Evolutionary conservation across 2,797 vertebrate species (phyloP).

Genomic region (Ataeniobius toweri): DNA sequence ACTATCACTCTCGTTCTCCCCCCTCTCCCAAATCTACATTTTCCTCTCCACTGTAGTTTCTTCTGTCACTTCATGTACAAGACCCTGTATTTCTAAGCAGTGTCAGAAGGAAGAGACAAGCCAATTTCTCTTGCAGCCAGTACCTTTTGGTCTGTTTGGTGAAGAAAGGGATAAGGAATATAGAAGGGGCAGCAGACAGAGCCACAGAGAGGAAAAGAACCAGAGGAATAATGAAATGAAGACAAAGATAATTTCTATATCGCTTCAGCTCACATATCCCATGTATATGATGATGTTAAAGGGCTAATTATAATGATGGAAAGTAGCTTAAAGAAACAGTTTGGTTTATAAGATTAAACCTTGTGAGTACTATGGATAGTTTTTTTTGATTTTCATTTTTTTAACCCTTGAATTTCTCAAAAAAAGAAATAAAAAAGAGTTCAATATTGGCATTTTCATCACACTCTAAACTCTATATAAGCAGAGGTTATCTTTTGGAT

Average conservation of each 20-base stretch:
- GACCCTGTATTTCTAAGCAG: slow-evolving; percentile 29
- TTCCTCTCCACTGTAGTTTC: slow-evolving; percentile 12
- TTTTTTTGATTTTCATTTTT: not conserved
- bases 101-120: slow-evolving; percentile 36
- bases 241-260: not conserved
- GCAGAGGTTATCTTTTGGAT: not conserved
- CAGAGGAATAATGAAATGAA: slow-evolving; percentile 16
- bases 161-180: not conserved
- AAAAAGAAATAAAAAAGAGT: not conserved
- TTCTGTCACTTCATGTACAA: slow-evolving; percentile 21
- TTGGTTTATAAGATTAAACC: not conserved
- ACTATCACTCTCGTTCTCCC: slow-evolving; percentile 3
- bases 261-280: not conserved
- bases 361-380: not conserved
- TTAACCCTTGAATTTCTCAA: not conserved
- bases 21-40: slow-evolving; percentile 19
- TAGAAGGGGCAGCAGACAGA: not conserved
- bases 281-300: not conserved
- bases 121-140: slow-evolving; percentile 6
- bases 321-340: not conserved
- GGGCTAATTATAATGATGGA: not conserved
- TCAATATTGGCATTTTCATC: not conserved
- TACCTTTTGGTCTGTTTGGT: slow-evolving; percentile 22
- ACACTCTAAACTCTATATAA: not conserved
- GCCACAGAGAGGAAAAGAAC: not conserved